phyloP scores from a whole-genome alignment of 2,888 invertebrate genomes.

The Tetrapedia diversipes region DNA sequence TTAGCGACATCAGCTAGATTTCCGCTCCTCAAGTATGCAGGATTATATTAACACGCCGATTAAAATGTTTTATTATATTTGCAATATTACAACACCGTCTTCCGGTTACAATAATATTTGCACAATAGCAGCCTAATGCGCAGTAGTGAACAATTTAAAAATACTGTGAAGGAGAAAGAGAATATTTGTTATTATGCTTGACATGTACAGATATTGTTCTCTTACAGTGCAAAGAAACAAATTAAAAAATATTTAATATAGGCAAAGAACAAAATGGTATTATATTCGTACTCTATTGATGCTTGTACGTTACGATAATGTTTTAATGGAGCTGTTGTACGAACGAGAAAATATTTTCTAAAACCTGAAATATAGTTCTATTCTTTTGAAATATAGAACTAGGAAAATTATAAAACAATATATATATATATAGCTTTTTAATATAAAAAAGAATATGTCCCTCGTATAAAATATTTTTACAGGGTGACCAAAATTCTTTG shows the following conservation, averaged over 20 bases:
- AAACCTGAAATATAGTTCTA: slow-evolving; percentile 25
- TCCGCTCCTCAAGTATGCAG: slow-evolving; percentile 57
- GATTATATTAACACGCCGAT: slow-evolving; percentile 66
- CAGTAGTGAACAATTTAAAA: slow-evolving; percentile 59
- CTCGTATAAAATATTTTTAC: slow-evolving; percentile 65
- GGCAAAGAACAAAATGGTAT: slow-evolving; percentile 31
- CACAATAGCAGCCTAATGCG: slow-evolving; percentile 70
- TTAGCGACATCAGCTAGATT: slow-evolving; percentile 6
- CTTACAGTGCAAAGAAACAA: slow-evolving; percentile 51
- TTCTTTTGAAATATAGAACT: slow-evolving; percentile 26
- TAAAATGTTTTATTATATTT: slow-evolving; percentile 75
- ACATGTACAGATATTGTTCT: slow-evolving; percentile 47
- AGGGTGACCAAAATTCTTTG: slow-evolving; percentile 41
- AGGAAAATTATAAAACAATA: neutral
- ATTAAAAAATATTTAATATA: slow-evolving; percentile 50
- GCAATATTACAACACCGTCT: slow-evolving; percentile 79
- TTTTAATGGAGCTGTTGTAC: slow-evolving; percentile 53
- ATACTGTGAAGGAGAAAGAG: slow-evolving; percentile 26
- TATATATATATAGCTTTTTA: slow-evolving; percentile 26
- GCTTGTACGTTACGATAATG: slow-evolving; percentile 64
- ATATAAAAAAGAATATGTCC: slow-evolving; percentile 23
- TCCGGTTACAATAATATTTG: slow-evolving; percentile 78
- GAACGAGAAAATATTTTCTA: slow-evolving; percentile 47
- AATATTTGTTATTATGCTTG: slow-evolving; percentile 62
- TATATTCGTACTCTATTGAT: slow-evolving; percentile 67